Percentiles rank a stretch among this genome's conserved stretches.
Conservation (phyloP, 2,113 vertebrate species). For the Calyptomena viridis region DNA sequence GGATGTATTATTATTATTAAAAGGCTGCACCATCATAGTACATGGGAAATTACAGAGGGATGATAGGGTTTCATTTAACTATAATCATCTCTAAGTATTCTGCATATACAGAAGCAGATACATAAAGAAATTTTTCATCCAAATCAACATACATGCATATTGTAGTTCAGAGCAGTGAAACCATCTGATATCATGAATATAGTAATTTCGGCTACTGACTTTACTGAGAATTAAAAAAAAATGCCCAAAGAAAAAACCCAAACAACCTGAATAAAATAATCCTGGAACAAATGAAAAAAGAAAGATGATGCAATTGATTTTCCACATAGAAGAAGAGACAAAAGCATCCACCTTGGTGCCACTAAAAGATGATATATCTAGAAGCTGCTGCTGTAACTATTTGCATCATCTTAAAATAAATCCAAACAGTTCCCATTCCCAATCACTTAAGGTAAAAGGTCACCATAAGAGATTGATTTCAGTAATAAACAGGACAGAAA, state of each 20-base stretch:
- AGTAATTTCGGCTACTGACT: neutral
- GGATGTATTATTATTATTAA: neutral
- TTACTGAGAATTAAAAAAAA: neutral
- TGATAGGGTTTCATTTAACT: accelerated
- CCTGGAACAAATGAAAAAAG: neutral
- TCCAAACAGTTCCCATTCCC: neutral
- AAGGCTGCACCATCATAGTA: neutral
- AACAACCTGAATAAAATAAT: neutral
- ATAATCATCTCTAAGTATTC: neutral
- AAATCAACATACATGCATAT: neutral
- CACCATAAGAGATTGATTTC: neutral
- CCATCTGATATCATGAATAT: neutral
- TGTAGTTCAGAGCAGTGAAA: neutral
- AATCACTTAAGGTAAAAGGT: neutral
- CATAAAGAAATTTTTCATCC: neutral
- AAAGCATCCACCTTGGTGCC: neutral
- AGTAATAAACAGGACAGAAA: neutral
- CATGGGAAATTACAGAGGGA: neutral
- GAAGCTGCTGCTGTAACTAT: neutral
- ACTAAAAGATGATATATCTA: neutral
- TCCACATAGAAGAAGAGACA: neutral
- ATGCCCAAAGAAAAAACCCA: neutral
- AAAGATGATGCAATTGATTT: neutral
- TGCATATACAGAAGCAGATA: neutral
- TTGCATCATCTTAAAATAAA: neutral